Evolutionary conservation across 2,797 vertebrate species (phyloP), one percentile per base, ranked within the genome.

Genomic region (Acipenser oxyrinchus): DNA sequence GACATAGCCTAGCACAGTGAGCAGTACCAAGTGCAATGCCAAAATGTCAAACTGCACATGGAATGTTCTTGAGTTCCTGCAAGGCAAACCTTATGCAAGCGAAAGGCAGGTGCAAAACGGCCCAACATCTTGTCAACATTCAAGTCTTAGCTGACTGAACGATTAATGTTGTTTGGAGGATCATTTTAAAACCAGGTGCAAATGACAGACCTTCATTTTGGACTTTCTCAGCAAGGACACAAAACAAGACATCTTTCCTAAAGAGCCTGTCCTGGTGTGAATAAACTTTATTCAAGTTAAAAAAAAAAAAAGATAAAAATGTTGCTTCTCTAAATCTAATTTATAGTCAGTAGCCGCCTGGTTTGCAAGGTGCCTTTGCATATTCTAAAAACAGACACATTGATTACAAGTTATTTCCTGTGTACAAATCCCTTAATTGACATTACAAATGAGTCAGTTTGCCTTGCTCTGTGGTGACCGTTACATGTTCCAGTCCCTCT

Each of bases 261-360:
- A 13, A 51, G 6, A 48, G 6, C 5, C 18, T 49, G 11, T 18
- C 12, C 13, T 48, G 6, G 10, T 7, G 50, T 57, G 72, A 76
- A 76, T 75, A 64, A 71, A 79, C 65, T 60, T 74, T 79, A 82
- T 78, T 78, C 81, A 80, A 83, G 77, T 79, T 79, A 84, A 80
- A 82, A 76, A 81, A 74, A 76, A 69, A 73, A 77, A 76, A 75
- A 82, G 80, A 82, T 79, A 81, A 79, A 80, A 81, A 82, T 83
- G 84, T 86, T 81, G 77, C 18, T 18, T 18, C 86, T 87, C 79
- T 78, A 86, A 82, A 81, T 85, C 81, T 78, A 81, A 86, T 48
- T 10, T 18, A 62, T 62, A 48, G 6, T 62, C 49, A 10, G 37
- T 49, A 62, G 37, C 10, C 6, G 11, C 49, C 48, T 48, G 61